Percentiles rank a stretch among this genome's conserved stretches.
These are phyloP conservation scores for Poecilobothrus nobilitatus DNA, from an alignment of 2,888 invertebrate genomes.

Conservation along the genomic window DNA sequence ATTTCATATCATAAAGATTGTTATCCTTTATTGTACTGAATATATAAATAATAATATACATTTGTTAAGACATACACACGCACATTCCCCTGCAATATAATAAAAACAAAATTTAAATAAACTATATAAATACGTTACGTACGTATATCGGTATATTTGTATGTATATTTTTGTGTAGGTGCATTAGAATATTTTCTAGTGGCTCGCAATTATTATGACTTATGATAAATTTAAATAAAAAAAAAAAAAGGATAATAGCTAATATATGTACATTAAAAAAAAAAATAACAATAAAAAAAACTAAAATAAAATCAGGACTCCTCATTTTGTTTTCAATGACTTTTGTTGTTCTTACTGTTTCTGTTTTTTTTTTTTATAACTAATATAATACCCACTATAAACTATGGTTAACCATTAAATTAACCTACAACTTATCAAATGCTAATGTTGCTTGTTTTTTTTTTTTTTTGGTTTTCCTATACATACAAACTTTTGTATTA, in stretches of 20 bases:
- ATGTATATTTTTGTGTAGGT: background rate
- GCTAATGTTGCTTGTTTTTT: background rate
- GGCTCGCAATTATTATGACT: background rate
- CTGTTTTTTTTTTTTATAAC: background rate
- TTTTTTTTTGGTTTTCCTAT: too few species aligned
- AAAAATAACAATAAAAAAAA: background rate
- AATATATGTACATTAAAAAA: background rate
- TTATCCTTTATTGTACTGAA: conserved; percentile 21
- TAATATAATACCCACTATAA: background rate
- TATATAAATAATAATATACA: background rate
- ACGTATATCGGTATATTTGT: too few species aligned
- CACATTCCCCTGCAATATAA: too few species aligned
- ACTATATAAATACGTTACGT: too few species aligned
- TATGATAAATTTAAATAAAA: background rate
- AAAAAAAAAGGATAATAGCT: background rate
- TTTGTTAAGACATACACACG: background rate
- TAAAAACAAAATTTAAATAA: too few species aligned
- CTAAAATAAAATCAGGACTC: background rate
- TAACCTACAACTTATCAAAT: conserved; percentile 3
- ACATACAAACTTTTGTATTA: too few species aligned
- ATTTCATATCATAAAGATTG: conserved; percentile 30
- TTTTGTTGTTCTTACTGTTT: background rate
- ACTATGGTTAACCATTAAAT: conserved; percentile 6
- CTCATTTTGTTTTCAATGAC: background rate
- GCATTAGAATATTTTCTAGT: background rate